Base-by-base conservation (phyloP, 2,888 invertebrate species). In the Galerucella calmariensis region DNA sequence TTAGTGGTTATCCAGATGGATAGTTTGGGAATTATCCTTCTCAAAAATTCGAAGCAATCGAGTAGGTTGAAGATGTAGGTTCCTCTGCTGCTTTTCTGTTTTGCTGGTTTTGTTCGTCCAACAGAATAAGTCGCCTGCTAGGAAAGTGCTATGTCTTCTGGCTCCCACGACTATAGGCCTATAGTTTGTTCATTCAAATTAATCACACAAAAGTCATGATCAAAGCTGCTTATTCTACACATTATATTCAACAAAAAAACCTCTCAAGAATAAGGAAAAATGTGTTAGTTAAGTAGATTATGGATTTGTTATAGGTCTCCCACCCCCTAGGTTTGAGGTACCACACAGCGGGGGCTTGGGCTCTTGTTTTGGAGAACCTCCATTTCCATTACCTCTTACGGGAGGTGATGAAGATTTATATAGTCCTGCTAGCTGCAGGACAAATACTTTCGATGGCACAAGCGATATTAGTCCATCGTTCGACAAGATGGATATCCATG, bases 321-420 rank as follows among this genome's bases (percentile, higher is more conserved):
- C 80, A 72, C 79, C 81, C 51, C 79, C 81, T 44, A 74, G 89
- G 81, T 90, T 90, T 74, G 93, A 93, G 88, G 91, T 92, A 77
- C 91, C 92, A n/a, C 92, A 92, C 75, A 91, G 92, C 44, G 89
- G 89, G 68, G 89, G 90, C 51, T 91, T 93, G 77, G 89, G 90
- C 62, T 90, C 90, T 72, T 90, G 91, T 85, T 92, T 92, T 82
- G 91, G 91, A 77, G 92, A 92, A 83, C 90, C 90, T 14, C 91
- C 92, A 65, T 89, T 92, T 84, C 93, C 95, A 78, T 88, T 92
- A 85, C 92, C 92, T 81, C 88, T 92, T 78, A 92, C 94, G 46
- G 94, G 94, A 77, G 94, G 94, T 79, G 95, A 95, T 84, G 95
- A 95, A 83, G 95, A 95, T 86, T 90, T 95, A 73, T 95, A 94